These are phyloP conservation scores for Myiotriccus ornatus DNA, from an alignment of 2,797 vertebrate genomes.

Conservation along the genomic window DNA sequence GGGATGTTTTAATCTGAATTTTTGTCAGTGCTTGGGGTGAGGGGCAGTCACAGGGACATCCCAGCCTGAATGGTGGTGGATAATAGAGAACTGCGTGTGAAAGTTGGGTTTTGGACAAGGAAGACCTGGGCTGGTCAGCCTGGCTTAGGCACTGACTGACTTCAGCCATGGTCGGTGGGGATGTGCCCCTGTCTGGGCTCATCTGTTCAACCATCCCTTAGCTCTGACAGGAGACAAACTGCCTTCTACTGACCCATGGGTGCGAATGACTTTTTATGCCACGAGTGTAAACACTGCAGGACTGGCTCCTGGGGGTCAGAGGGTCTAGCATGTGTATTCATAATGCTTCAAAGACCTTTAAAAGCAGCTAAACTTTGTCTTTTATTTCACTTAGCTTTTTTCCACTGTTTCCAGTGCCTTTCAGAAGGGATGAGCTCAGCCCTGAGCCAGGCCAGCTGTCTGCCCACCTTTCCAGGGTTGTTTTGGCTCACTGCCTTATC, in stretches of 20 bases:
- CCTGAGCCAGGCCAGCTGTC: not conserved
- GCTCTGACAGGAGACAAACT: not conserved
- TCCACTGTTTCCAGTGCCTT: not conserved
- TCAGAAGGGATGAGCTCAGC: not conserved
- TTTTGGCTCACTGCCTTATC: not conserved
- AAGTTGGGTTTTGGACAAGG: not conserved
- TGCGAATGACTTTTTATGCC: not conserved
- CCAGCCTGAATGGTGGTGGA: not conserved
- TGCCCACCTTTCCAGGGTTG: not conserved
- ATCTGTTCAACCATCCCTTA: not conserved
- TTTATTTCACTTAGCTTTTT: not conserved
- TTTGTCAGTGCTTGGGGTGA: fast-evolving
- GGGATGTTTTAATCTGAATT: not conserved
- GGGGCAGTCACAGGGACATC: not conserved
- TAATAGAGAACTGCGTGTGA: not conserved
- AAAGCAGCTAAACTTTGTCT: not conserved
- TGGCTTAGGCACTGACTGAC: not conserved
- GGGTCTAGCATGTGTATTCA: not conserved
- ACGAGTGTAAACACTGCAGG: not conserved
- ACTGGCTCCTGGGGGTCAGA: not conserved
- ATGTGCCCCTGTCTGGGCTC: not conserved
- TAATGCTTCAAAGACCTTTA: not conserved
- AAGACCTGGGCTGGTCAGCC: not conserved
- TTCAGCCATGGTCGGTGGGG: not conserved
- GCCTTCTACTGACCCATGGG: not conserved